Conservation (phyloP, 1,140 invertebrate species). For the Drosophila micromelanica region DNA sequence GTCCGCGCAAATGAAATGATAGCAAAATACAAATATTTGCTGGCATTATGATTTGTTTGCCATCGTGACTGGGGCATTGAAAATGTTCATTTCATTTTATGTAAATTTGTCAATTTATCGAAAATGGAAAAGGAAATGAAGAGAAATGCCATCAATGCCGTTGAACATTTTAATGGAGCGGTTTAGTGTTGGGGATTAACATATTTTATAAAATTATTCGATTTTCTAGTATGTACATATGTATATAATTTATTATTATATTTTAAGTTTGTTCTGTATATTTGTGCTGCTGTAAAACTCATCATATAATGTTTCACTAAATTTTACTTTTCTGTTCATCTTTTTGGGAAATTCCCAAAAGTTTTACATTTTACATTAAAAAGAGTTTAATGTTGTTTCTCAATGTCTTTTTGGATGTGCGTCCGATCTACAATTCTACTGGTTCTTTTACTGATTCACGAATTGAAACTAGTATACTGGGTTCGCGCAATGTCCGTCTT, state of each 20-base stretch:
- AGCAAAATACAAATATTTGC: constrained; percentile 48
- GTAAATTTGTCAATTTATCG: constrained; percentile 49
- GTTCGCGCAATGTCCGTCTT: too few relatives aligned
- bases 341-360: too few relatives aligned
- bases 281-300: too few relatives aligned
- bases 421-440: too few relatives aligned
- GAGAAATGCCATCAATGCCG: constrained; percentile 15
- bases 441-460: too few relatives aligned
- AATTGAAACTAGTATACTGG: too few relatives aligned
- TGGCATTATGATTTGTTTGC: constrained; percentile 50
- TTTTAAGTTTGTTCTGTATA: too few relatives aligned
- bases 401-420: too few relatives aligned
- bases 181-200: constrained; percentile 21
- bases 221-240: neutral
- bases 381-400: too few relatives aligned
- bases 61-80: constrained; percentile 11
- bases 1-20: constrained; percentile 46
- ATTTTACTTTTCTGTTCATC: too few relatives aligned
- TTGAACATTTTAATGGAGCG: constrained; percentile 33
- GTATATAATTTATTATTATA: neutral
- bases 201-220: constrained; percentile 27
- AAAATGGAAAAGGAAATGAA: constrained; percentile 27
- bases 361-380: too few relatives aligned
- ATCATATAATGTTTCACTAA: too few relatives aligned
- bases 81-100: constrained; percentile 43